Evolutionary conservation across 2,888 invertebrate genomes (phyloP).

Genomic region (Pemphredon lugubris): DNA sequence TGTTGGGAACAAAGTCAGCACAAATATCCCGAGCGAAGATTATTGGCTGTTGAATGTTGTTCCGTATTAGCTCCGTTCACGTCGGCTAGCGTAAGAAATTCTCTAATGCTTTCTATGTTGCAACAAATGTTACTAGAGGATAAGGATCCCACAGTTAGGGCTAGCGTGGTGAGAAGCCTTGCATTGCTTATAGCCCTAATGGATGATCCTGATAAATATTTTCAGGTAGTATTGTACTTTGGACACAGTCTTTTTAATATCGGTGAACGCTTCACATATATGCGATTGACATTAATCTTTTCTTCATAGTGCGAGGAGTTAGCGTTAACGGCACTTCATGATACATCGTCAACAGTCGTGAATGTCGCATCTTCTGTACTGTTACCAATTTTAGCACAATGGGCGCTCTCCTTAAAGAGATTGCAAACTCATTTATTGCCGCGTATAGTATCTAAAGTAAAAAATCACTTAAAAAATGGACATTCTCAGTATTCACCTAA

Average conservation of each 20-base stretch:
- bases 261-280: too few relatives aligned
- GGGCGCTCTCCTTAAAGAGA: conserved; percentile 83
- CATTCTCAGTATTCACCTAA: conserved; percentile 68
- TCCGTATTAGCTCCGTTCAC: conserved; percentile 86
- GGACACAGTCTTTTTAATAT: too few relatives aligned
- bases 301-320: conserved; percentile 83
- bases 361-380: conserved; percentile 83
- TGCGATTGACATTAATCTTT: conserved; percentile 3
- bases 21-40: conserved; percentile 85
- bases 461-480: conserved; percentile 69
- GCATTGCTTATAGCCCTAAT: conserved; percentile 85
- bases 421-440: conserved; percentile 83
- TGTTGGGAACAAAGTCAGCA: conserved; percentile 89
- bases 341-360: conserved; percentile 83
- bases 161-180: conserved; percentile 84
- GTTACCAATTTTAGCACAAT: conserved; percentile 85
- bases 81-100: conserved; percentile 85
- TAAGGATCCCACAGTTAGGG: conserved; percentile 84
- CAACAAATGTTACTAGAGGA: conserved; percentile 88
- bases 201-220: conserved; percentile 86
- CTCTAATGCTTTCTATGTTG: conserved; percentile 87
- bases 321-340: conserved; percentile 83
- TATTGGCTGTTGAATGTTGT: conserved; percentile 87
- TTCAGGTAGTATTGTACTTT: conserved; percentile 77
- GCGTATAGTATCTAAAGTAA: conserved; percentile 73